These are phyloP conservation scores for Maniola jurtina DNA, from an alignment of 1,140 invertebrate species.

Conservation along the genomic window DNA sequence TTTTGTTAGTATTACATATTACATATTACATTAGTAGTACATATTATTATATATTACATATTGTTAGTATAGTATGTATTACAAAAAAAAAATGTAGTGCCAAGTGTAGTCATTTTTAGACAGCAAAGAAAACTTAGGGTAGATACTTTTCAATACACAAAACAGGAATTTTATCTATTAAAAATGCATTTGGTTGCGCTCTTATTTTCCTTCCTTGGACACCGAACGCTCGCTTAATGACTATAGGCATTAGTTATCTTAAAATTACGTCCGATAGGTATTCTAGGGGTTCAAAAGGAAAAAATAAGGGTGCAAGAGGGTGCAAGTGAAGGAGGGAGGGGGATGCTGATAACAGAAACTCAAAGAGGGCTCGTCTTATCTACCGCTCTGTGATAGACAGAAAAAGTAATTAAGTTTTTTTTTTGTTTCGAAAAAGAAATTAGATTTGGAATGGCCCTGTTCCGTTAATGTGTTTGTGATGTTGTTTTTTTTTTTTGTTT, in stretches of 20 bases:
- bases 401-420: constrained; percentile 72
- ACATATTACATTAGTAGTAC: no score
- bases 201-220: constrained; percentile 42
- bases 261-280: constrained; percentile 68
- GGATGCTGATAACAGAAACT: constrained; percentile 60
- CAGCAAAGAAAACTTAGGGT: neutral
- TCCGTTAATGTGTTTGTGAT: constrained; percentile 56
- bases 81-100: no score
- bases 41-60: no score
- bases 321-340: constrained; percentile 38
- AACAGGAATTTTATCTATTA: constrained; percentile 41
- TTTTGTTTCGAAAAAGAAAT: constrained; percentile 62
- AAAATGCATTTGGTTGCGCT: constrained; percentile 63
- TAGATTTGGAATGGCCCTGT: constrained; percentile 50
- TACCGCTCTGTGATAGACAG: constrained; percentile 58
- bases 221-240: constrained; percentile 60
- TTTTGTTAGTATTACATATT: no score
- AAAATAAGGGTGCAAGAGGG: constrained; percentile 47
- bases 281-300: constrained; percentile 46
- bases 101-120: neutral
- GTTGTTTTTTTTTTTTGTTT: constrained; percentile 30
- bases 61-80: no score
- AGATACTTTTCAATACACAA: constrained; percentile 16
- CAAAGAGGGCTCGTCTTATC: constrained; percentile 65
- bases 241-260: constrained; percentile 71